A percentile compares a stretch with the other conserved stretches of the same genome.
These are phyloP conservation scores for Calycopis cecrops DNA, from an alignment of 1,140 invertebrate species.

Conservation along the genomic window DNA sequence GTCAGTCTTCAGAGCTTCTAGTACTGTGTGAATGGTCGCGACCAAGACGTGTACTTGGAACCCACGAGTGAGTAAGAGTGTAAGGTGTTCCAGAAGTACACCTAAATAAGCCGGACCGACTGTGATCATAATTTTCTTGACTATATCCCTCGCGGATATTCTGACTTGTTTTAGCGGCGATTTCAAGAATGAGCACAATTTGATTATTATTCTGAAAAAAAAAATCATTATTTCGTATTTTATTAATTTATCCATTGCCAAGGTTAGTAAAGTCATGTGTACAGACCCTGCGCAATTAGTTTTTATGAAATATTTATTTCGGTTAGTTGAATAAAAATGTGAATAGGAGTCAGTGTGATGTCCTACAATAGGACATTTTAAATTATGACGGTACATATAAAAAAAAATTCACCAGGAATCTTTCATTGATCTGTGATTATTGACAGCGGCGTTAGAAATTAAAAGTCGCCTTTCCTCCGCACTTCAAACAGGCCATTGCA, in stretches of 20 bases:
- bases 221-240: neutral
- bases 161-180: conserved; percentile 93
- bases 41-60: conserved; percentile 96
- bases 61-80: conserved; percentile 87
- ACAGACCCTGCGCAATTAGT: too few relatives aligned
- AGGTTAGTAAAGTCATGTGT: too few relatives aligned
- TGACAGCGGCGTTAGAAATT: too few relatives aligned
- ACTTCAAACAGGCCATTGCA: too few relatives aligned
- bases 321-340: too few relatives aligned
- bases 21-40: conserved; percentile 89
- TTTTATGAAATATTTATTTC: too few relatives aligned
- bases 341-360: too few relatives aligned
- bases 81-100: conserved; percentile 87
- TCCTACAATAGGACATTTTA: too few relatives aligned
- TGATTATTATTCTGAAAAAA: conserved; percentile 86
- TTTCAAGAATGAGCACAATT: conserved; percentile 91
- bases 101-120: conserved; percentile 90
- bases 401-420: too few relatives aligned
- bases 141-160: conserved; percentile 88
- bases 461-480: too few relatives aligned
- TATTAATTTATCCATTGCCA: neutral
- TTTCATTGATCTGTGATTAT: too few relatives aligned
- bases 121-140: conserved; percentile 91
- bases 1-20: conserved; percentile 81
- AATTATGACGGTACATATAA: too few relatives aligned